Conservation (phyloP, 1,140 invertebrate species). For the Apis dorsata region DNA sequence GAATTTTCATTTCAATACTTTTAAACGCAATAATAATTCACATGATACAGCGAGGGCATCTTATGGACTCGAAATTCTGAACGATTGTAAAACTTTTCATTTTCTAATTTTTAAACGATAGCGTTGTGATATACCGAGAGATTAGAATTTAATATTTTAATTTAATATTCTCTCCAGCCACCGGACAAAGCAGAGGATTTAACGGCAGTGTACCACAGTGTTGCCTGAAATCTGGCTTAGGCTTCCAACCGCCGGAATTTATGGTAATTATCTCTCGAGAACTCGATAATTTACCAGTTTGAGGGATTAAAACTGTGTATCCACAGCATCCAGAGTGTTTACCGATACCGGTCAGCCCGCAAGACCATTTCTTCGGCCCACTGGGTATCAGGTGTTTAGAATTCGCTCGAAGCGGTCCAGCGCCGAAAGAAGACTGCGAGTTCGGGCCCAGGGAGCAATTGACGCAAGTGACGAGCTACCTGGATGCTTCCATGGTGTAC, state of each 20-base stretch:
- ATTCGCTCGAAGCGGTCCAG: constrained; percentile 86
- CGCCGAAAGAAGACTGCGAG: constrained; percentile 85
- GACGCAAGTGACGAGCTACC: constrained; percentile 91
- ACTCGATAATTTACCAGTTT: not conserved
- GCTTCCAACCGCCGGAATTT: constrained; percentile 82
- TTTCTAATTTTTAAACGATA: no score
- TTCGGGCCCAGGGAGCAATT: constrained; percentile 88
- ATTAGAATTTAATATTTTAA: not conserved
- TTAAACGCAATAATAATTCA: no score
- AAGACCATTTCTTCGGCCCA: constrained; percentile 87
- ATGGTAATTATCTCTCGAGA: constrained; percentile 79
- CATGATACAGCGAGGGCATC: no score
- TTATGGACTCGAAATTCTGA: no score
- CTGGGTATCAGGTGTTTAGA: constrained; percentile 87
- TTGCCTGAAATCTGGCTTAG: constrained; percentile 84
- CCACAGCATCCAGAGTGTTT: constrained; percentile 90
- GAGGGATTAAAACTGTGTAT: constrained; percentile 1
- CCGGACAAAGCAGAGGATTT: constrained; percentile 84
- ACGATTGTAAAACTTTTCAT: no score
- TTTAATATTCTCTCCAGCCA: constrained; percentile 64
- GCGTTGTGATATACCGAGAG: no score
- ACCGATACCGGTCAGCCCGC: constrained; percentile 86
- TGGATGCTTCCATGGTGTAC: constrained; percentile 96
- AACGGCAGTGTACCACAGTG: constrained; percentile 90
- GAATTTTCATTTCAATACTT: no score